Conservation (phyloP, 1,140 invertebrate species). For the Diprion similis region DNA sequence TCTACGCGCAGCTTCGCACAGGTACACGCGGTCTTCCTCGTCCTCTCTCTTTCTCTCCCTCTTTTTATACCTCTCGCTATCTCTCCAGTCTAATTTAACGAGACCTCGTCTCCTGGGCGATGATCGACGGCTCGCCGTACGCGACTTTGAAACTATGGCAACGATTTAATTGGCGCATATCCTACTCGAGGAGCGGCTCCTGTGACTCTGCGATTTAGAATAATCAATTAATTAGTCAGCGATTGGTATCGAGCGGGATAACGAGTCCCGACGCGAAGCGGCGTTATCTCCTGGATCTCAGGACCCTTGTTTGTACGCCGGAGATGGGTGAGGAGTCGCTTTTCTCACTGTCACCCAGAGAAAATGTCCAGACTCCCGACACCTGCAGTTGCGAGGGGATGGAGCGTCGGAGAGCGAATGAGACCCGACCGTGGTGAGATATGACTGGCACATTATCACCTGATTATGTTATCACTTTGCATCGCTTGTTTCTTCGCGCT, state of each 20-base stretch:
- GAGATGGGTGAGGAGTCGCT: no score
- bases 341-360: no score
- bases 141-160: no score
- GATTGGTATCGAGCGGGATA: no score
- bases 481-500: conserved; percentile 53
- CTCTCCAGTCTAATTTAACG: not conserved
- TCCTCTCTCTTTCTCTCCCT: conserved; percentile 20
- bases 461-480: conserved; percentile 59
- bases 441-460: conserved; percentile 55
- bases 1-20: conserved; percentile 18
- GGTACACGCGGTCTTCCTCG: conserved; percentile 18
- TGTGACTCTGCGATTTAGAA: no score
- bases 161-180: no score
- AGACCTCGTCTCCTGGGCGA: not conserved
- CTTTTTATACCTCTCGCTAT: not conserved
- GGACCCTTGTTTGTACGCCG: not conserved
- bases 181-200: no score
- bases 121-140: no score
- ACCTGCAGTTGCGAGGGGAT: no score
- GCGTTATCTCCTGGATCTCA: not conserved
- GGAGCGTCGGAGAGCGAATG: not conserved
- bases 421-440: conserved; percentile 41
- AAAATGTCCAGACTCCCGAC: no score
- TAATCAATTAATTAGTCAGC: no score
- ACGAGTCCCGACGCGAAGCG: no score